Base-by-base conservation (phyloP, 2,888 invertebrate species). In the Cetonia aurata region DNA sequence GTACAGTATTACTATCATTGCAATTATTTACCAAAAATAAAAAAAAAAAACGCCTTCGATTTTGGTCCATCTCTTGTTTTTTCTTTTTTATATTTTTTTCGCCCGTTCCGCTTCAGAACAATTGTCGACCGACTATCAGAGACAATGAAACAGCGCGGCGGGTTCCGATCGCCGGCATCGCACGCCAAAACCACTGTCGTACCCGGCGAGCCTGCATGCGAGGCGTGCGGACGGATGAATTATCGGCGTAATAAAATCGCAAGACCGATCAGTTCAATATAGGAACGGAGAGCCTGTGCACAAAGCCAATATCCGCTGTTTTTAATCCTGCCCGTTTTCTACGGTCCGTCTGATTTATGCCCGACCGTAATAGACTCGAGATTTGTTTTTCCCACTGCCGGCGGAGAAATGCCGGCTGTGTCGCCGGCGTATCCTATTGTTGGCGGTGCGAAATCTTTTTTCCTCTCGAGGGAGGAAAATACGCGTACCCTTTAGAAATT, bases 291-390 rank as follows among this genome's bases (percentile, higher is more conserved):
- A 9, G 12, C 37, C 10, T 31, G 62, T n/a, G 48, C 60, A 15
- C 62, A 65, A 65, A 65, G 50, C 62, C 62, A 65, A 65, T 65
- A 65, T 65, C 62, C 62, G 62, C 50, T 50, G 50, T 65, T 65
- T 65, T 65, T 65, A 65, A 65, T 65, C 62, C 62, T 37, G 50
- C 42, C 25, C 62, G 62, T 33, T 62, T 50, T 48, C 62, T 50
- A 37, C 50, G 33, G 37, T 37, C 37, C 50, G 15, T 19, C 41
- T 65, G 62, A 65, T 65, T 65, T 65, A 65, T 65, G 52, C 19
- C 37, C 17, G 19, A 33, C 52, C 37, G 62, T 65, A 65, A 65
- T 65, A 48, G 62, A 65, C 50, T 65, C 50, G 62, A 65, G 62
- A 65, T 65, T 65, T 50, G 62, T 50, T 50, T 65, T 65, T 50